Percentiles rank a stretch among this genome's conserved stretches.
These are phyloP conservation scores for Noctua comes DNA, from an alignment of 2,888 invertebrate species.

Conservation along the genomic window DNA sequence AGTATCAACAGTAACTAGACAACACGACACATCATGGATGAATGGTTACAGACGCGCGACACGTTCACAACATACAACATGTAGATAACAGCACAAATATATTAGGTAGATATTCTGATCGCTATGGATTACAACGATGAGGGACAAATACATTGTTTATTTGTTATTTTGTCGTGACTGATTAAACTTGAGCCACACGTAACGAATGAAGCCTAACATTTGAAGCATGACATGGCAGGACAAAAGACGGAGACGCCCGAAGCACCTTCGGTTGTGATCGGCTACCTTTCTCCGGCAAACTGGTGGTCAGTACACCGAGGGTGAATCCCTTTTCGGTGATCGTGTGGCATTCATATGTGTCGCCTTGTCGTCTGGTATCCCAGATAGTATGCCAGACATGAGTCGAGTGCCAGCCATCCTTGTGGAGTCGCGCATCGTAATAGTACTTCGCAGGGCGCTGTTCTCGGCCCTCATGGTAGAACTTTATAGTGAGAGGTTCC, in stretches of 20 bases:
- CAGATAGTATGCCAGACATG: slow-evolving; percentile 78
- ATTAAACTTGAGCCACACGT: slow-evolving; percentile 50
- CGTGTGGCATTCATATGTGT: slow-evolving; percentile 83
- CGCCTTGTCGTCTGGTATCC: slow-evolving; percentile 77
- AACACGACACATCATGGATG: slow-evolving; percentile 43
- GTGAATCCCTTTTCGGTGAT: slow-evolving; percentile 80
- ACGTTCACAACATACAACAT: slow-evolving; percentile 54
- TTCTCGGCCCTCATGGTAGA: slow-evolving; percentile 78
- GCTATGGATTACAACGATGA: slow-evolving; percentile 34
- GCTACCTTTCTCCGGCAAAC: slow-evolving; percentile 75
- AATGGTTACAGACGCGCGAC: slow-evolving; percentile 24
- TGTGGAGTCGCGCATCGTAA: slow-evolving; percentile 75
- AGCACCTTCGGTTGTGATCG: slow-evolving; percentile 54
- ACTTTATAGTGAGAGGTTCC: slow-evolving; percentile 82
- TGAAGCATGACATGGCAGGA: slow-evolving; percentile 58
- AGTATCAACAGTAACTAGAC: slow-evolving; percentile 8
- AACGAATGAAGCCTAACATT: slow-evolving; percentile 39
- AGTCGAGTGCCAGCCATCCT: slow-evolving; percentile 83
- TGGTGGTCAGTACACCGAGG: slow-evolving; percentile 82
- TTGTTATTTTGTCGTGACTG: slow-evolving; percentile 56
- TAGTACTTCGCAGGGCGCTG: slow-evolving; percentile 74
- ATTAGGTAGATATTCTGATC: slow-evolving; percentile 22
- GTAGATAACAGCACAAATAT: slow-evolving; percentile 33
- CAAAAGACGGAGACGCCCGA: slow-evolving; percentile 59
- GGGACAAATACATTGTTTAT: slow-evolving; percentile 40